Conservation (phyloP, 2,113 vertebrate species). For the Genyomyrus donnyi region DNA sequence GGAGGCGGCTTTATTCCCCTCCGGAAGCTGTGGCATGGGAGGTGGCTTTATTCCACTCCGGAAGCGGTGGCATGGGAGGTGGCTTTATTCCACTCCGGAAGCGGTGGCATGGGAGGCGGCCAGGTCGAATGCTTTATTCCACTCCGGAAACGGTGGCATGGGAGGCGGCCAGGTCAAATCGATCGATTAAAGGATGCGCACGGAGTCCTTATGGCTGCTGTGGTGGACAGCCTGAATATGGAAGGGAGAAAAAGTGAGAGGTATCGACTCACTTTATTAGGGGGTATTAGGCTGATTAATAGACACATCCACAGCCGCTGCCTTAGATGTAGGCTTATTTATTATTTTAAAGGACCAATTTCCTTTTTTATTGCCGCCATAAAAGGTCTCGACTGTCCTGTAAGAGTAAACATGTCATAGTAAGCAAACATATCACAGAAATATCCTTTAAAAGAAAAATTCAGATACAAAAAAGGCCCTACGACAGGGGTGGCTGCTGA, state of each 20-base stretch:
- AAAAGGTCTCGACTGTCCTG: conserved; percentile 40
- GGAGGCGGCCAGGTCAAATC: background rate
- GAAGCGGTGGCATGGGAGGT: no score
- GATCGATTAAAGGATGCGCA: conserved; percentile 21
- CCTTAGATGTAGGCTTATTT: conserved; percentile 30
- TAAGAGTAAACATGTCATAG: background rate
- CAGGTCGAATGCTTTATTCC: no score
- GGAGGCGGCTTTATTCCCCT: no score
- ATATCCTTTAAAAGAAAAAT: background rate
- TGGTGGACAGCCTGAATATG: conserved; percentile 6
- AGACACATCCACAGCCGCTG: conserved; percentile 23
- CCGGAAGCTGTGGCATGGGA: no score
- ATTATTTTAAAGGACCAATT: conserved; percentile 9
- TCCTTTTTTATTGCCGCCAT: conserved; percentile 40
- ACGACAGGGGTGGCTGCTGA: conserved; percentile 19
- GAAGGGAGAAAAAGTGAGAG: conserved; percentile 27
- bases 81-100: no score
- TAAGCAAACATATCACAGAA: conserved; percentile 31
- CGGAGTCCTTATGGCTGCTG: background rate
- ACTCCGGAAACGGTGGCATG: background rate
- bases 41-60: no score
- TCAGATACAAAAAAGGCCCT: conserved; percentile 26
- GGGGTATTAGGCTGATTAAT: conserved; percentile 40
- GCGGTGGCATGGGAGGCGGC: no score
- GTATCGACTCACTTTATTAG: conserved; percentile 35